Evolutionary conservation across 2,888 invertebrate genomes (phyloP).

Genomic region (Agrochola macilenta): DNA sequence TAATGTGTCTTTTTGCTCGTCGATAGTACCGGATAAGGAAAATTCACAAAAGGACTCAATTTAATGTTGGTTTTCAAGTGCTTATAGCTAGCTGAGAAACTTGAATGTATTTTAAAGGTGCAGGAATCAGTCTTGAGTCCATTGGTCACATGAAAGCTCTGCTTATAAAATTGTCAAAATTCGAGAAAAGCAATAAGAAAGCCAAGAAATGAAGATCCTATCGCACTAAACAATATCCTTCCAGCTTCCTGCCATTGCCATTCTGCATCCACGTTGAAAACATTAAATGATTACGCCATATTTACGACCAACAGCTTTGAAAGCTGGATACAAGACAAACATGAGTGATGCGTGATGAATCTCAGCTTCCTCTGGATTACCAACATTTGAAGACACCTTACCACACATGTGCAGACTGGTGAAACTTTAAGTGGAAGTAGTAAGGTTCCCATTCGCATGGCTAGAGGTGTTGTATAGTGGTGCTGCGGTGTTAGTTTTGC

Average conservation of each 20-base stretch:
- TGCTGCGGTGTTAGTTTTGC: slow-evolving; percentile 75
- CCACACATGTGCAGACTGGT: neutral
- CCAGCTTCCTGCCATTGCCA: slow-evolving; percentile 41
- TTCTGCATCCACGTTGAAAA: slow-evolving; percentile 57
- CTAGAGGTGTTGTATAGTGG: slow-evolving; percentile 46
- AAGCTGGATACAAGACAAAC: slow-evolving; percentile 60
- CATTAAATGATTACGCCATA: slow-evolving; percentile 65
- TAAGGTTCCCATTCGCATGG: slow-evolving; percentile 54
- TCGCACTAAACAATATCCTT: slow-evolving; percentile 7
- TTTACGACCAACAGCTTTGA: slow-evolving; percentile 52
- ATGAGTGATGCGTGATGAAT: slow-evolving; percentile 66
- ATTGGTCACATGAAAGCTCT: neutral
- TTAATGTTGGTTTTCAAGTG: slow-evolving; percentile 7
- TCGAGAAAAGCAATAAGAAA: neutral
- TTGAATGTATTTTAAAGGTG: neutral
- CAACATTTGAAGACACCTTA: slow-evolving; percentile 33
- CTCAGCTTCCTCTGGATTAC: slow-evolving; percentile 73
- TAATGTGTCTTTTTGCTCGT: slow-evolving; percentile 24
- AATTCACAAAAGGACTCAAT: slow-evolving; percentile 17
- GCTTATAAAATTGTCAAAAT: no score
- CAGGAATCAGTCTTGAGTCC: neutral
- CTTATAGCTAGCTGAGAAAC: neutral
- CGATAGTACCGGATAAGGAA: slow-evolving; percentile 35
- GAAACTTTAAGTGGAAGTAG: neutral
- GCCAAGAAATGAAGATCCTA: neutral